Base-by-base conservation (phyloP, 1,140 invertebrate species). In the Cotesia vestalis region DNA sequence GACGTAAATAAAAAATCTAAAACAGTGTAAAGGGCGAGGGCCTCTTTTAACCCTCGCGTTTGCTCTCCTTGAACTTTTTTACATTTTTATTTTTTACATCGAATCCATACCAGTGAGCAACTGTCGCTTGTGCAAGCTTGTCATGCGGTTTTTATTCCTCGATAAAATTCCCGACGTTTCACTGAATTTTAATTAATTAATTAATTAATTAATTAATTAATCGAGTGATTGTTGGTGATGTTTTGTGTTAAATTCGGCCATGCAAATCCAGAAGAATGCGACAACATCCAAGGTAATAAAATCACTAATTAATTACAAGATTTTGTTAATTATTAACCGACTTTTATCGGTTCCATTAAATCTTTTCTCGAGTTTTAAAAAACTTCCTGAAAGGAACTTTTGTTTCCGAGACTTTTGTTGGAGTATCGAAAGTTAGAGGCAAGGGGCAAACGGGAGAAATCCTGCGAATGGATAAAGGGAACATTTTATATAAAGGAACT, bases 1-100 rank as follows among this genome's bases (percentile, higher is more conserved):
- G 76, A 75, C 74, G 70, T 67, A 70, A 59, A 76, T 71, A 74
- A 72, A 78, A 78, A 76, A 74, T 76, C 72, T 40, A 52, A 66
- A 73, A 62, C 61, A 64, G 71, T 27, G 27, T 27, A 27, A 27
- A 71, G 74, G 73, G 63, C 74, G 74, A 70, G 73, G 73, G 75
- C 75, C 75, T 77, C 78, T 79, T 79, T 80, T 75, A 80, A 79
- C 77, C 79, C 69, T 75, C 59, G 64, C 73, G 69, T 38, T 59
- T 59, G 38, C 77, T 66, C 67, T 74, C 61, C 59, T 36, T 51
- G 12, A n/a, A 17, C 52, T 55, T 53, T 34, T 36, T 27, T 57
- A 46, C 36, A 62, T 60, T 61, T 69, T 73, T 27, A 57, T 60
- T 61, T 69, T 69, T 68, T 34, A 62, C 55, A 57, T 61, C 4